These are phyloP conservation scores for Mimachlamys varia DNA, from an alignment of 2,888 invertebrate species.

Conservation along the genomic window DNA sequence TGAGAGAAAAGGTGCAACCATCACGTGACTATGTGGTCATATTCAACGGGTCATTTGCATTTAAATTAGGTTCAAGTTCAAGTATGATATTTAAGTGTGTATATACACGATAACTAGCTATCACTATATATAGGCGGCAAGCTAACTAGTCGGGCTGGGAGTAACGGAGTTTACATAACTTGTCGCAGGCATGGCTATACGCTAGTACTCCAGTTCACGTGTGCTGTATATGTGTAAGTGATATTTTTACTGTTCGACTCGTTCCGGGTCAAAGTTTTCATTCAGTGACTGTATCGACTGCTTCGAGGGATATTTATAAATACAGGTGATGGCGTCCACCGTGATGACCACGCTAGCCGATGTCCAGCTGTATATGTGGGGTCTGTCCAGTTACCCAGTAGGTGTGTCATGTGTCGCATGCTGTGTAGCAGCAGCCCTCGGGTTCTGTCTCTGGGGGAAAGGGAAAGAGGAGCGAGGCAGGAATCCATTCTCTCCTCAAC, in stretches of 20 bases:
- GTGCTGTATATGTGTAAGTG: not conserved
- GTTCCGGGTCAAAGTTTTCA: not conserved
- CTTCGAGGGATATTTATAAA: not conserved
- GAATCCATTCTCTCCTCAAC: conserved; percentile 72
- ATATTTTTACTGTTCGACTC: not conserved
- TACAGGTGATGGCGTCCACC: not conserved
- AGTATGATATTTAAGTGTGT: too few species aligned
- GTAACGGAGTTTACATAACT: not conserved
- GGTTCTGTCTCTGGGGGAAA: not conserved
- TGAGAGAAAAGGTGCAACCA: too few species aligned
- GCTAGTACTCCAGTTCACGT: too few species aligned
- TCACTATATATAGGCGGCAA: too few species aligned
- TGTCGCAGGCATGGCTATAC: too few species aligned
- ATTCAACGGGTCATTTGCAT: too few species aligned
- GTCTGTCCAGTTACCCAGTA: not conserved
- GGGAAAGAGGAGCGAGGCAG: conserved; percentile 52
- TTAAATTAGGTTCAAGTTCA: too few species aligned
- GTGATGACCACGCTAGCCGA: conserved; percentile 11
- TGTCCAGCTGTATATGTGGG: not conserved
- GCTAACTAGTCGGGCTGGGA: too few species aligned
- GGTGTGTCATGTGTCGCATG: not conserved
- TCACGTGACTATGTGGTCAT: too few species aligned
- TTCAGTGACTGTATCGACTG: not conserved
- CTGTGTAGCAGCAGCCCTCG: not conserved
- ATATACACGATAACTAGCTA: too few species aligned